phyloP scores from a whole-genome alignment of 2,888 invertebrate species.

The Polymixis flavicincta region DNA sequence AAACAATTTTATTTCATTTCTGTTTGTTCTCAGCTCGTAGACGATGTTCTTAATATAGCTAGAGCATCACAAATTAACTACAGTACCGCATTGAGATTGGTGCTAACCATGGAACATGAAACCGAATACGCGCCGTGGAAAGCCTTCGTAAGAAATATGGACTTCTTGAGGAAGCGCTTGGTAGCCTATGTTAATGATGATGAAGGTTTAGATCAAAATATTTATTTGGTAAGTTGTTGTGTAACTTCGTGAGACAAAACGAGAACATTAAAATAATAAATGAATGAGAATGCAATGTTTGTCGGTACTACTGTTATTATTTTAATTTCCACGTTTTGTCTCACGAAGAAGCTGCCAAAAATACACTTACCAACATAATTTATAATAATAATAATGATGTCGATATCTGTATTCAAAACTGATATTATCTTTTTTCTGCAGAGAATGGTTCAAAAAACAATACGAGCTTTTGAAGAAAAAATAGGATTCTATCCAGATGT shows the following conservation, averaged over 20 bases:
- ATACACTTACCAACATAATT: too few relatives aligned
- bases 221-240: slow-evolving; percentile 79
- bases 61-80: slow-evolving; percentile 92
- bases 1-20: too few relatives aligned
- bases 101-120: slow-evolving; percentile 93
- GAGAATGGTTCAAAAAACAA: slow-evolving; percentile 83
- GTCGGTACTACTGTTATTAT: too few relatives aligned
- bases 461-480: slow-evolving; percentile 76
- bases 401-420: too few relatives aligned
- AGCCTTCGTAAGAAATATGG: slow-evolving; percentile 86
- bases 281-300: too few relatives aligned
- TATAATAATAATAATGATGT: too few relatives aligned
- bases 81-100: slow-evolving; percentile 92
- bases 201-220: slow-evolving; percentile 81
- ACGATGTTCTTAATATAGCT: slow-evolving; percentile 94
- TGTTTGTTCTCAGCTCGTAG: slow-evolving; percentile 91
- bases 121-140: slow-evolving; percentile 94
- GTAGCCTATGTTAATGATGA: slow-evolving; percentile 72
- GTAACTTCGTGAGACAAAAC: too few relatives aligned
- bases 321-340: too few relatives aligned
- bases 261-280: too few relatives aligned
- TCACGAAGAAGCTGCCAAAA: too few relatives aligned
- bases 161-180: slow-evolving; percentile 82
- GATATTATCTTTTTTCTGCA: slow-evolving; percentile 52
- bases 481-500: slow-evolving; percentile 80